These are phyloP conservation scores for Drosophila burlai DNA, from an alignment of 1,140 invertebrate species.

Conservation along the genomic window DNA sequence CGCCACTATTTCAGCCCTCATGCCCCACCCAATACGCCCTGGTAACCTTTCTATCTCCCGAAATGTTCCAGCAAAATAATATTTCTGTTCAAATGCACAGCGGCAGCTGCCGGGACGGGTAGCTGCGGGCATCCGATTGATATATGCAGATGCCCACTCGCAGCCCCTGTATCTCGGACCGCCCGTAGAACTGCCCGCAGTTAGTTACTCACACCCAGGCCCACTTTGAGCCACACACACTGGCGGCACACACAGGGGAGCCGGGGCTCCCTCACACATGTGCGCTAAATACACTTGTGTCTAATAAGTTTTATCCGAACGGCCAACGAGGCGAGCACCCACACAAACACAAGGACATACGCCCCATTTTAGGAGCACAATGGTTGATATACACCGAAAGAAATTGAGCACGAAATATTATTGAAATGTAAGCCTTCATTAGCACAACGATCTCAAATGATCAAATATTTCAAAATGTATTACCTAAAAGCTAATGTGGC, in stretches of 20 bases:
- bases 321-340: conserved; percentile 65
- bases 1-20: conserved; percentile 8
- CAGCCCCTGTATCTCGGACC: conserved; percentile 23
- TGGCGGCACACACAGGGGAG: not conserved
- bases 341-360: conserved; percentile 34
- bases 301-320: conserved; percentile 81
- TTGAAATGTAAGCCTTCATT: too few species aligned
- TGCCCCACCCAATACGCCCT: not conserved
- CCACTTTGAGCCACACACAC: not conserved
- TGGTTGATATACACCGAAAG: conserved; percentile 1
- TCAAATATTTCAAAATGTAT: too few species aligned
- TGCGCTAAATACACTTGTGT: conserved; percentile 79
- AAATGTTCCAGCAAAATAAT: conserved; percentile 46
- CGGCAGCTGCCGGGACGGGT: conserved; percentile 6
- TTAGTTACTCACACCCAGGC: conserved; percentile 57
- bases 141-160: conserved; percentile 38
- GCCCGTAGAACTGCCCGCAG: conserved; percentile 51
- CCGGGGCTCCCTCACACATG: conserved; percentile 46
- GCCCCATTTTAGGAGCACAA: conserved; percentile 11
- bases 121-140: conserved; percentile 58
- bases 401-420: not conserved
- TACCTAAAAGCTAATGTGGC: not conserved
- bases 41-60: conserved; percentile 1
- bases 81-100: conserved; percentile 66
- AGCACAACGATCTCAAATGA: too few species aligned